Base-by-base conservation (phyloP, 2,797 vertebrate species). In the Rousettus madagascariensis region DNA sequence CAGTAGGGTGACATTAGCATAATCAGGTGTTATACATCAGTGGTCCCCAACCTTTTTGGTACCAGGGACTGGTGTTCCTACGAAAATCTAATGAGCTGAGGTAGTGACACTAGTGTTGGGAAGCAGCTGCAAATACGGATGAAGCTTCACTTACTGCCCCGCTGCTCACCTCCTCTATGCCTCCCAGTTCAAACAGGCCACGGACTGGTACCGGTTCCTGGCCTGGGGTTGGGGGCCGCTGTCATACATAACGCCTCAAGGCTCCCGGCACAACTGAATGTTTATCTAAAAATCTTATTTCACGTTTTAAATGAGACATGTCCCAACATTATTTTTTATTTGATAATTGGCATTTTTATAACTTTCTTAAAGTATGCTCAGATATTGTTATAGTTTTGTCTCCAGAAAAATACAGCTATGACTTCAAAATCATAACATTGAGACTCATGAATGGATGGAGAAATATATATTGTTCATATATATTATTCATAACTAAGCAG, bases 401-500 rank as follows among this genome's bases (percentile, higher is more conserved):
- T 63, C 17, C 8, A 57, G 26, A 88, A 65, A 77, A 83, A 91
- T 83, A 16, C 49, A 86, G n/a, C 5, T 33, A 41, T 86, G 53
- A 86, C 51, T 65, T 95, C 68, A 87, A 84, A 74, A 66, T 86
- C 41, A 69, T 75, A 82, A 89, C 84, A 92, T 49, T 82, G 38
- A 83, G 78, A 90, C 8, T 87, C 33, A 53, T 74, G 20, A 38
- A 68, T 80, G 11, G 24, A 59, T 96, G 38, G n/a, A 28, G 94
- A 75, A 84, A 74, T 79, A 82, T 12, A 13, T 80, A 85, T 78
- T 51, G 33, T 6, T 65, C 36, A 33, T 82, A 61, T 90, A 72
- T 78, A 49, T 86, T 88, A 95, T 86, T 83, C 71, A 78, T 83
- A 85, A 53, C 49, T 85, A 95, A 86, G 36, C 79, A 72, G 36